Conservation (phyloP, 2,888 invertebrate genomes). For the Psococerastis gibbosa region DNA sequence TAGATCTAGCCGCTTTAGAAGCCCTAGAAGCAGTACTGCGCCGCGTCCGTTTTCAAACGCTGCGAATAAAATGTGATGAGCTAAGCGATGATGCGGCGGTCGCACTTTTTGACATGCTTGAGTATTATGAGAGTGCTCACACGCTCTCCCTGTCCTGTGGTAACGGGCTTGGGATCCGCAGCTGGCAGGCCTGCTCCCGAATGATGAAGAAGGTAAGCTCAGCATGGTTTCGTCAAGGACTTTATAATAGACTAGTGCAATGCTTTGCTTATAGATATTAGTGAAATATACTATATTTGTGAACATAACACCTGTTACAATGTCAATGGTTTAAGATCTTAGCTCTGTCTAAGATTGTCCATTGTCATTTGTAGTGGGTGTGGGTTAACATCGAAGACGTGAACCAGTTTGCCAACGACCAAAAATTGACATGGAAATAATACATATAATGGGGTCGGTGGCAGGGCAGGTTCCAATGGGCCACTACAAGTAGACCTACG, state of each 20-base stretch:
- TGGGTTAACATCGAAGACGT: no score
- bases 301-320: background rate
- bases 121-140: conserved; percentile 71
- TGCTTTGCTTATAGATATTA: no score
- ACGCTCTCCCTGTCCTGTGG: conserved; percentile 60
- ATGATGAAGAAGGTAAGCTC: conserved; percentile 52
- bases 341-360: no score
- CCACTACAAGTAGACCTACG: no score
- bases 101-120: conserved; percentile 77
- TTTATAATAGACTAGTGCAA: no score
- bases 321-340: no score
- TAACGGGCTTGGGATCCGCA: conserved; percentile 50
- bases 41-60: conserved; percentile 7
- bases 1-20: conserved; percentile 6
- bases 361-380: no score
- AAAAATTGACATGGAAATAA: no score
- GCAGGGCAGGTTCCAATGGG: no score
- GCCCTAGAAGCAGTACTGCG: conserved; percentile 8
- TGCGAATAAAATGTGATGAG: background rate
- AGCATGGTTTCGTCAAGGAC: no score
- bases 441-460: no score
- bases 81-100: conserved; percentile 35
- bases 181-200: conserved; percentile 67
- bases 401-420: no score
- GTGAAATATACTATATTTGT: background rate